Percentiles rank a stretch among this genome's conserved stretches.
Conservation (phyloP, 2,113 vertebrate genomes). For the Planiliza haematocheilus region DNA sequence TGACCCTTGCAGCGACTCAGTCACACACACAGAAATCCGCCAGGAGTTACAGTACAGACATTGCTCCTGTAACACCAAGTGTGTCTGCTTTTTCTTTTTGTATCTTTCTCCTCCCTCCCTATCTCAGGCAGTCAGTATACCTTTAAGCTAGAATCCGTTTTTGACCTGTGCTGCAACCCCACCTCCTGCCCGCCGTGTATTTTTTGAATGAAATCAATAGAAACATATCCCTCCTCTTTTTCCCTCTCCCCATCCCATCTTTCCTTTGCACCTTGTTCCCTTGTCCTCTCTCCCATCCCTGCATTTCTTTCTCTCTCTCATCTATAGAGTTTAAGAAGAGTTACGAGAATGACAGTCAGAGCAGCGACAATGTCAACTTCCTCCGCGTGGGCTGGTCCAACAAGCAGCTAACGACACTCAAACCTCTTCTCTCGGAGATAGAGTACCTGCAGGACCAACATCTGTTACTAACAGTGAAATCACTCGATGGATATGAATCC, state of each 20-base stretch:
- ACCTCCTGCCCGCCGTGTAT: conserved; percentile 24
- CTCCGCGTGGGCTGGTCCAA: conserved; percentile 96
- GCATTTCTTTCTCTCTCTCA: conserved; percentile 30
- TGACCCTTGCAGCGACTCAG: background rate
- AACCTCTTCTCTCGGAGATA: conserved; percentile 96
- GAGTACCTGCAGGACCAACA: conserved; percentile 99
- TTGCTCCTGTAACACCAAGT: conserved; percentile 34
- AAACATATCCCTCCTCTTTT: conserved; percentile 55
- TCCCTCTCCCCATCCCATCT: background rate
- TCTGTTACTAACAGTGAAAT: conserved; percentile 95
- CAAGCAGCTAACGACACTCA: conserved; percentile 94
- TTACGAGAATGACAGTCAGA: conserved; percentile 95
- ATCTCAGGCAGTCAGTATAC: conserved; percentile 77
- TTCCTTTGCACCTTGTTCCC: conserved; percentile 4
- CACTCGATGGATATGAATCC: conserved; percentile 95
- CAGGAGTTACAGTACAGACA: background rate
- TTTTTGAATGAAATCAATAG: conserved; percentile 51
- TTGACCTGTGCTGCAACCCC: conserved; percentile 46
- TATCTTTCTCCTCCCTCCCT: conserved; percentile 27
- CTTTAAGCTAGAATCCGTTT: conserved; percentile 56
- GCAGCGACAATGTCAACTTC: conserved; percentile 97
- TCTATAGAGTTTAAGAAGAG: conserved; percentile 95
- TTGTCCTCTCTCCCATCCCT: conserved; percentile 15
- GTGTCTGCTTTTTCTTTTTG: conserved; percentile 47
- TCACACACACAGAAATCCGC: background rate